Percentiles rank a stretch among this genome's conserved stretches.
Conservation (phyloP, 2,113 vertebrate species). For the Cichladusa arquata region DNA sequence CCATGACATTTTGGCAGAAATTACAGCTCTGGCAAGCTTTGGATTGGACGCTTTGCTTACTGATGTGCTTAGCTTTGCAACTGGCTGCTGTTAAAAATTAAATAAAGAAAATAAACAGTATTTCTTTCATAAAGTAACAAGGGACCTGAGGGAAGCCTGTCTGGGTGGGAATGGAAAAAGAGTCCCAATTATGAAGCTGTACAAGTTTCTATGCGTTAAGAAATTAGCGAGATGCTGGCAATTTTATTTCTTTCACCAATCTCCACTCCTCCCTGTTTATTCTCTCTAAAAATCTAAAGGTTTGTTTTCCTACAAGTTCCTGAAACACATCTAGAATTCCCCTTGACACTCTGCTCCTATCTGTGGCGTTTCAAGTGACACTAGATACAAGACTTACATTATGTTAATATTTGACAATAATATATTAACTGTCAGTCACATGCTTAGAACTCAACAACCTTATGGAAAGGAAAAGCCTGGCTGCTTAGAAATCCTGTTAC, state of each 20-base stretch:
- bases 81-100: constrained; percentile 24
- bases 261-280: not conserved
- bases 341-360: not conserved
- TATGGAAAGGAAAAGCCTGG: not conserved
- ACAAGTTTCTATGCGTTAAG: not conserved
- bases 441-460: not conserved
- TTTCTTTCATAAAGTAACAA: constrained; percentile 21
- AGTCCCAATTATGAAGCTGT: not conserved
- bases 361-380: not conserved
- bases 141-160: constrained; percentile 7
- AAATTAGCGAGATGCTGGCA: not conserved
- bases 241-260: not conserved
- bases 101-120: constrained; percentile 14
- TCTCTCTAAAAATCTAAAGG: not conserved
- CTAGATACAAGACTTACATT: not conserved
- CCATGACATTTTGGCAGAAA: not conserved
- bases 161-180: constrained; percentile 7
- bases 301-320: not conserved
- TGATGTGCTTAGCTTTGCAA: constrained; percentile 15
- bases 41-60: not conserved
- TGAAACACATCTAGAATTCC: not conserved
- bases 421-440: not conserved
- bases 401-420: not conserved
- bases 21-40: not conserved
- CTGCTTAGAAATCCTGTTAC: not conserved